phyloP scores from a whole-genome alignment of 2,113 vertebrate genomes.

The Collichthys lucidus region DNA sequence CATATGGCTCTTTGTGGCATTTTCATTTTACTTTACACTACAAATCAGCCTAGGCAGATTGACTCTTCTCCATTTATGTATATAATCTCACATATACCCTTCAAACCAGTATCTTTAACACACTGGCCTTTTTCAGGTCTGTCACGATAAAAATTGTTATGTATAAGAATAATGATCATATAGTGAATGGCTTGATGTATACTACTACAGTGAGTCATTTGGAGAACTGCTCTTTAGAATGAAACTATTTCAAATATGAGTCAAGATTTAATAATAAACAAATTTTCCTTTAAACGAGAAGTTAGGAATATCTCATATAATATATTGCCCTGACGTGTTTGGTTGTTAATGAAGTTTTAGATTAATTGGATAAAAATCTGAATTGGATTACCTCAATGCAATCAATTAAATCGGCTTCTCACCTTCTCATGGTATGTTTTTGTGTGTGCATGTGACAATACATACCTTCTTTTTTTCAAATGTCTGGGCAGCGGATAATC shows the following conservation, averaged over 20 bases:
- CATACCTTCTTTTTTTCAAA: conserved; percentile 10
- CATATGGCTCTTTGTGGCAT: background rate
- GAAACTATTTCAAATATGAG: background rate
- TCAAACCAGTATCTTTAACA: background rate
- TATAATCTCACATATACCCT: background rate
- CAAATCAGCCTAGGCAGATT: background rate
- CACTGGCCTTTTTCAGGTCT: no score
- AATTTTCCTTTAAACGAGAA: background rate
- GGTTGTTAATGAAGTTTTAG: background rate
- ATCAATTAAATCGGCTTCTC: background rate
- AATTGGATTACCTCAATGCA: background rate
- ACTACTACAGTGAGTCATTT: conserved; percentile 1
- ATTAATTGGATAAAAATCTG: background rate
- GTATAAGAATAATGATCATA: background rate
- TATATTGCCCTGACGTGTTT: background rate
- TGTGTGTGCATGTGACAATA: background rate
- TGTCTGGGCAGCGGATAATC: background rate
- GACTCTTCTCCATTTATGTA: background rate
- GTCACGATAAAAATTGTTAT: background rate
- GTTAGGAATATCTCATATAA: background rate
- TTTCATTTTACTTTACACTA: background rate
- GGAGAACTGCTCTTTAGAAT: background rate
- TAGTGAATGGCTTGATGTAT: background rate
- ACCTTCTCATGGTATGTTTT: background rate
- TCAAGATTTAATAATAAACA: background rate